Evolutionary conservation across 2,113 vertebrate genomes (phyloP).

Genomic region (Xerus inauris): DNA sequence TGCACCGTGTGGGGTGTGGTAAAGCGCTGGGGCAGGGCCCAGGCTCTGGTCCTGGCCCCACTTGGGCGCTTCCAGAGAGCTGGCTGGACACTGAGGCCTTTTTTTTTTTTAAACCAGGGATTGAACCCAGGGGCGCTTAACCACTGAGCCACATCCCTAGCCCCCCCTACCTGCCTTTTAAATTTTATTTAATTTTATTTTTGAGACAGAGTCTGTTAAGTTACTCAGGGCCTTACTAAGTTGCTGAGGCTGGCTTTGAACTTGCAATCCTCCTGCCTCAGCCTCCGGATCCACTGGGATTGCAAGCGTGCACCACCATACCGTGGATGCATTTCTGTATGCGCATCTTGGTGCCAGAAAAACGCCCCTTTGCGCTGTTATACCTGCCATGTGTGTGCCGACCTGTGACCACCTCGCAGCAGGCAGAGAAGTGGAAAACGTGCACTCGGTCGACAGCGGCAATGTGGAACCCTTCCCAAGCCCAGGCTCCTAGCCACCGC

Average conservation of each 20-base stretch:
- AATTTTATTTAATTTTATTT: too few species aligned
- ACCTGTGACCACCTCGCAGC: not conserved
- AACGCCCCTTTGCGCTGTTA: not conserved
- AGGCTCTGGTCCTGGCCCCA: not conserved
- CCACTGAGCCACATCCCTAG: too few species aligned
- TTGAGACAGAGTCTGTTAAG: too few species aligned
- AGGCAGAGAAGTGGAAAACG: not conserved
- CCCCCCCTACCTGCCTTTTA: too few species aligned
- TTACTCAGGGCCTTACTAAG: too few species aligned
- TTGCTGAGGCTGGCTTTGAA: too few species aligned
- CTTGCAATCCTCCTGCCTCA: too few species aligned
- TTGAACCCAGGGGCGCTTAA: too few species aligned
- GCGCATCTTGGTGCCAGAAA: not conserved
- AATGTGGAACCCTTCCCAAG: not conserved
- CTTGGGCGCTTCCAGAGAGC: not conserved
- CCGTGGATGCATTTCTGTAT: not conserved
- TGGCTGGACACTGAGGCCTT: not conserved
- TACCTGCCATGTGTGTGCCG: too few species aligned
- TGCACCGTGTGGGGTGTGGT: accelerated
- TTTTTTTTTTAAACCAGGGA: too few species aligned
- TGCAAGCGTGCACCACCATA: too few species aligned
- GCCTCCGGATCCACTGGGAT: too few species aligned
- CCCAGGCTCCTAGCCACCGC: not conserved
- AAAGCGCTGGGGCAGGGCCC: not conserved
- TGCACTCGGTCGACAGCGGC: not conserved